phyloP scores from a whole-genome alignment of 2,113 vertebrate species.

The Parotia lawesii region DNA sequence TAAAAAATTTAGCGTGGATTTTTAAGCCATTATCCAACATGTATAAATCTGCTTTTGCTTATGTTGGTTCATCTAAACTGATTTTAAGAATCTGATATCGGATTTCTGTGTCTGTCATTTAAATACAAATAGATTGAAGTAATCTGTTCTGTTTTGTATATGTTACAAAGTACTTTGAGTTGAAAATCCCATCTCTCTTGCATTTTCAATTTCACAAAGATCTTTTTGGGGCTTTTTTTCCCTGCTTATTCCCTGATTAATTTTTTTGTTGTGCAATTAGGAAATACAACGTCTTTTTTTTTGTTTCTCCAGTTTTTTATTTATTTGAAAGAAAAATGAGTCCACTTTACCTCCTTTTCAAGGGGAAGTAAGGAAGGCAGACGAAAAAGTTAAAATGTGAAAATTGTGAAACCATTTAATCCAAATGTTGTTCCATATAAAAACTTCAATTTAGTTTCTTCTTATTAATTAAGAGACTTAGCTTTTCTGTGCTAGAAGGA shows the following conservation, averaged over 20 bases:
- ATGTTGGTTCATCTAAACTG: not conserved
- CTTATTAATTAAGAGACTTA: not conserved
- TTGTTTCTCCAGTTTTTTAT: not conserved
- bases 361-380: not conserved
- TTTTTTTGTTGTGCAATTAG: not conserved
- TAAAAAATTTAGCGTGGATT: not conserved
- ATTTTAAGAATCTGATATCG: not conserved
- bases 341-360: not conserved
- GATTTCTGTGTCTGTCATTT: not conserved
- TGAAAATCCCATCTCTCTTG: not conserved
- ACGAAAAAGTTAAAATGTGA: not conserved
- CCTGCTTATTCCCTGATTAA: not conserved
- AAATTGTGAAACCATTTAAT: not conserved
- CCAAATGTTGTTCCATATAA: not conserved
- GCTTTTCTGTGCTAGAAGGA: not conserved
- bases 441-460: not conserved
- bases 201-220: not conserved
- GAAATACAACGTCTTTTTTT: not conserved
- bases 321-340: not conserved
- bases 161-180: not conserved
- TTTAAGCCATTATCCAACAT: not conserved
- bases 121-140: not conserved
- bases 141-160: not conserved
- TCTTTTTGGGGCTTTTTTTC: not conserved
- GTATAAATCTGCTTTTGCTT: not conserved